phyloP scores from a whole-genome alignment of 2,113 vertebrate genomes.

The Barnardius zonarius region DNA sequence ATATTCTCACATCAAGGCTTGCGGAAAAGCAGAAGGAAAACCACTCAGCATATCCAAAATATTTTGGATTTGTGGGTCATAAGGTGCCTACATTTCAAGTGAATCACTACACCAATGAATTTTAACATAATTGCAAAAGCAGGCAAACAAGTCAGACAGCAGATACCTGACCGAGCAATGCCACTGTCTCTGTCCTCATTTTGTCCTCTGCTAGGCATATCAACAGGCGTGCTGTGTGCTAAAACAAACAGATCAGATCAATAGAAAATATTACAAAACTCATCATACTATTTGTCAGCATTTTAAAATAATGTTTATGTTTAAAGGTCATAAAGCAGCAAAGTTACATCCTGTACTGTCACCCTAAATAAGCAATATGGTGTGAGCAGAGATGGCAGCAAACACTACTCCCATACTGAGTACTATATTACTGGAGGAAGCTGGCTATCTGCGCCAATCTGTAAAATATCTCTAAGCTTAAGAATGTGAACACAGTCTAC shows the following conservation, averaged over 20 bases:
- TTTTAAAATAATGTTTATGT: not conserved
- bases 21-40: not conserved
- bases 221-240: constrained; percentile 89
- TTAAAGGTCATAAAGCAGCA: constrained; percentile 7
- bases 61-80: not conserved
- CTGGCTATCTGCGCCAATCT: not conserved
- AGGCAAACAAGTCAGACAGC: not conserved
- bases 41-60: not conserved
- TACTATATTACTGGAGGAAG: not conserved
- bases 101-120: not conserved
- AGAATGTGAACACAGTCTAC: not conserved
- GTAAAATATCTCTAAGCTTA: not conserved
- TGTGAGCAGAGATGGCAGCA: not conserved
- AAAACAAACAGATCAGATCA: constrained; percentile 47
- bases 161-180: constrained; percentile 87
- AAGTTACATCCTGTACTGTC: not conserved
- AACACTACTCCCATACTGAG: not conserved
- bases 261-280: constrained; percentile 10
- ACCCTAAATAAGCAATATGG: not conserved
- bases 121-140: not conserved
- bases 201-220: constrained; percentile 88
- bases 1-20: not conserved
- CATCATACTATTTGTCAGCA: not conserved
- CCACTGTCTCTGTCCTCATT: constrained; percentile 88
- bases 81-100: not conserved